Conservation (phyloP, 2,113 vertebrate genomes). For the Eudyptes chrysolophus region DNA sequence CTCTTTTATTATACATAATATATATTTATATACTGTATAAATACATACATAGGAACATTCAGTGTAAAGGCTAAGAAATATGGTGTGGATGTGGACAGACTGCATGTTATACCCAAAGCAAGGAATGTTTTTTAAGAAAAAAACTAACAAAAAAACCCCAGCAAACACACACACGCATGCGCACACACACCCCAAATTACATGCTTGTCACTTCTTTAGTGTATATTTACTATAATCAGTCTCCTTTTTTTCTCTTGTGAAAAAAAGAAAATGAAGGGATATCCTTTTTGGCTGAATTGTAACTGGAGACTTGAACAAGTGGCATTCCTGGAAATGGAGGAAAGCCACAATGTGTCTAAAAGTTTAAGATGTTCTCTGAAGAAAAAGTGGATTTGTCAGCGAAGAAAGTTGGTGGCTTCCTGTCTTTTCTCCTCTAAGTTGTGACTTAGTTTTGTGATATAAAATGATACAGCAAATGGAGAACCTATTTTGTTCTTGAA, state of each 20-base stretch:
- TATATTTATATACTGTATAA: neutral
- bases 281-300: neutral
- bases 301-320: neutral
- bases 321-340: neutral
- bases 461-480: neutral
- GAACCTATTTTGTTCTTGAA: neutral
- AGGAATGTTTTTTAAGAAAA: neutral
- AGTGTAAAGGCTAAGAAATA: neutral
- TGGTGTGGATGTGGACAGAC: neutral
- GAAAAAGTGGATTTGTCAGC: neutral
- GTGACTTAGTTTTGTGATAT: neutral
- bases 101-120: neutral
- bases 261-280: neutral
- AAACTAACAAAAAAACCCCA: neutral
- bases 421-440: neutral
- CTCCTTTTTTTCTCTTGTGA: neutral
- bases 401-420: neutral
- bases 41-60: neutral
- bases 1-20: neutral
- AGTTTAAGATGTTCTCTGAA: neutral
- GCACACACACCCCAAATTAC: neutral
- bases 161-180: no score
- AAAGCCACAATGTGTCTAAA: neutral
- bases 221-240: neutral
- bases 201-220: neutral